Percentiles rank a stretch among this genome's conserved stretches.
Evolutionary conservation across 2,113 vertebrate genomes (phyloP).

Genomic region (Pimephales promelas): DNA sequence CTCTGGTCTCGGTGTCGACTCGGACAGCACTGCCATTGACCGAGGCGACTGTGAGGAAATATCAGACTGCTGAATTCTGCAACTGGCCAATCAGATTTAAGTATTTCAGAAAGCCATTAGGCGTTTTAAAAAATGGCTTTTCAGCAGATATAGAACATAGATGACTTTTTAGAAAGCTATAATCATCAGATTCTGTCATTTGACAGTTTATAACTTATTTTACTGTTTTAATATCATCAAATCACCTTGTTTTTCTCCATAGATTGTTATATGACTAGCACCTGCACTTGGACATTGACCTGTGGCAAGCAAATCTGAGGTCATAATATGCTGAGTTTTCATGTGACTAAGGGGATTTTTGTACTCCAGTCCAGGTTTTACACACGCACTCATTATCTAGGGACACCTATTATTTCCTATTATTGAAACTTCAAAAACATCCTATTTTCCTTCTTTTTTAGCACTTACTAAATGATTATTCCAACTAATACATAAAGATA

Average conservation of each 20-base stretch:
- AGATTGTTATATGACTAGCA: conserved; percentile 32
- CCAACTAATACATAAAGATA: neutral
- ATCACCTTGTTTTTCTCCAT: neutral
- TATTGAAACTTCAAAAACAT: neutral
- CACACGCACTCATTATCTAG: conserved; percentile 27
- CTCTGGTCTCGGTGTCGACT: too few species aligned
- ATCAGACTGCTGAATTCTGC: neutral
- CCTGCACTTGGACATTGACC: conserved; percentile 43
- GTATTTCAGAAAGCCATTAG: neutral
- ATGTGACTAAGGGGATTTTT: neutral
- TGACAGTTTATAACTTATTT: neutral
- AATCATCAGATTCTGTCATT: neutral
- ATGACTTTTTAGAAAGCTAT: neutral
- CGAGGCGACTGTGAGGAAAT: neutral
- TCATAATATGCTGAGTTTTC: neutral
- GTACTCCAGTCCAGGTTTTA: conserved; percentile 44
- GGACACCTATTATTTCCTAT: conserved; percentile 29
- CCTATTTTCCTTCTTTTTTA: neutral
- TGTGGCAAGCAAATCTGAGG: neutral
- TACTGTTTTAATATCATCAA: neutral
- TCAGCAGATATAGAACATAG: neutral
- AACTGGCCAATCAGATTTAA: neutral
- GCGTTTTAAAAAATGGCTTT: neutral
- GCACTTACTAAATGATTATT: neutral
- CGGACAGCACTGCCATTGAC: too few species aligned